Percentiles rank a stretch among this genome's conserved stretches.
Conservation (phyloP, 2,113 vertebrate genomes). For the Thomomys bottae region DNA sequence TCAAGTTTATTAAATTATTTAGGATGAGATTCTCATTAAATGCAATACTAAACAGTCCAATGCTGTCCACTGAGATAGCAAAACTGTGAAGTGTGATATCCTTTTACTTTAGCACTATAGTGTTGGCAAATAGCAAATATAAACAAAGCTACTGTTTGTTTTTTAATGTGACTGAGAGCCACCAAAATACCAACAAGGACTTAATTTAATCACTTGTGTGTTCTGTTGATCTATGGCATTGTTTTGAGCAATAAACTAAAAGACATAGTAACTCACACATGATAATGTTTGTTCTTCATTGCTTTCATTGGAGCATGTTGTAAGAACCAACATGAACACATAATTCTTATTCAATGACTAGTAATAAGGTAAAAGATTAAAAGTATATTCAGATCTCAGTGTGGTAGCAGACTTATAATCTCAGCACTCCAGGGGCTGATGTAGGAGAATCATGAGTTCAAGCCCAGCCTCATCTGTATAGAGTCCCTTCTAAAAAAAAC, state of each 20-base stretch:
- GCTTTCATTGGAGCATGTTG: background rate
- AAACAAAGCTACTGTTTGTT: constrained; percentile 10
- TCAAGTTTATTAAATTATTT: no score
- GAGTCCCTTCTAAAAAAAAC: no score
- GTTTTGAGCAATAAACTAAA: background rate
- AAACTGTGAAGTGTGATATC: background rate
- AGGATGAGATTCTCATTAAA: no score
- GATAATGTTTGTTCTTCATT: background rate
- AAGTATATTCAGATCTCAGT: background rate
- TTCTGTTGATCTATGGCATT: background rate
- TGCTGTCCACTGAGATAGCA: background rate
- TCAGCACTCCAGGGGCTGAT: no score
- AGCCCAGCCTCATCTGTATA: no score
- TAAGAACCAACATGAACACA: background rate
- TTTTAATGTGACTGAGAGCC: constrained; percentile 1
- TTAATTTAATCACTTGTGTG: background rate
- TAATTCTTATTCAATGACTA: background rate
- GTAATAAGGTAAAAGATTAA: background rate
- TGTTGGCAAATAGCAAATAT: background rate
- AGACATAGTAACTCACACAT: background rate
- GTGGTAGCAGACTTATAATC: no score
- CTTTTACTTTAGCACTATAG: background rate
- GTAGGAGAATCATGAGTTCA: no score
- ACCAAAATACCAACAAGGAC: background rate
- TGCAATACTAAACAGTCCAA: no score